Evolutionary conservation across 2,797 vertebrate species (phyloP).

Genomic region (Danio jaintianensis): DNA sequence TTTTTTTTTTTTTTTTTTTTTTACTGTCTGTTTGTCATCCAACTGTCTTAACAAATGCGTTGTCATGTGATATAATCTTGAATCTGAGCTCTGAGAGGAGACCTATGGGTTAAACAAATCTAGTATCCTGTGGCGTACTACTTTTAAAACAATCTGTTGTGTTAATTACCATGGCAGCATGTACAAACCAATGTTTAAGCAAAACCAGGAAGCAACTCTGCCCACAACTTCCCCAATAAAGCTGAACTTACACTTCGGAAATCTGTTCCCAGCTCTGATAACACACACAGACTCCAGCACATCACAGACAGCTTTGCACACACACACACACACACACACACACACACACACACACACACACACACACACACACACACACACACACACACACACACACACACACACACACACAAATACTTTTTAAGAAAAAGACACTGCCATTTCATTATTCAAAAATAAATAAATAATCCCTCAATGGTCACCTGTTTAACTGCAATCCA

Average conservation of each 20-base stretch:
- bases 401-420: background rate
- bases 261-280: constrained; percentile 34
- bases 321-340: background rate
- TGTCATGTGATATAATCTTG: constrained; percentile 11
- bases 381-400: background rate
- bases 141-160: constrained; percentile 28
- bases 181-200: constrained; percentile 59
- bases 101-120: background rate
- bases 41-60: constrained; percentile 53
- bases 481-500: constrained; percentile 16
- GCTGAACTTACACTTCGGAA: constrained; percentile 20
- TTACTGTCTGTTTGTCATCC: constrained; percentile 36
- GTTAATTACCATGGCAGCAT: constrained; percentile 62
- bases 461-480: constrained; percentile 38
- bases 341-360: background rate
- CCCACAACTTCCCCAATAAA: constrained; percentile 69
- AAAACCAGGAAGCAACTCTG: constrained; percentile 68
- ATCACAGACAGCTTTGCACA: constrained; percentile 18
- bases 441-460: background rate
- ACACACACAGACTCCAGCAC: constrained; percentile 15
- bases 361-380: background rate
- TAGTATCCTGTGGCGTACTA: constrained; percentile 21
- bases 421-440: background rate
- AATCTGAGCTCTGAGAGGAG: constrained; percentile 22
- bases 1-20: too few relatives aligned